Conservation (phyloP, 2,888 invertebrate genomes). For the Rapana venosa region DNA sequence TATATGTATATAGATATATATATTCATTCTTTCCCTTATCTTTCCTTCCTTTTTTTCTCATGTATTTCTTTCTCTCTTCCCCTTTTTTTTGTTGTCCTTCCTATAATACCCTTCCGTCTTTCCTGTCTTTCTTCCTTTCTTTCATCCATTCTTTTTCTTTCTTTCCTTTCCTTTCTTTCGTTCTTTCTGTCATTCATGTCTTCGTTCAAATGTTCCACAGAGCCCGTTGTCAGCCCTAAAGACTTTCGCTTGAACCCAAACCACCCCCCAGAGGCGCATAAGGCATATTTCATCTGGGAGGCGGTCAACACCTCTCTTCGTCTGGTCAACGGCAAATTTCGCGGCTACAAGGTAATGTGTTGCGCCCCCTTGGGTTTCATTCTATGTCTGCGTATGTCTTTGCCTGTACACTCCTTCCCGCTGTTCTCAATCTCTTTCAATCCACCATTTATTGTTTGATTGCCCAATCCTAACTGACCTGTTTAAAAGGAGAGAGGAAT, state of each 20-base stretch:
- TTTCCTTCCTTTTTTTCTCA: too few species aligned
- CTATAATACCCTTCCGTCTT: neutral
- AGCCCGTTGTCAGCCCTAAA: conserved; percentile 66
- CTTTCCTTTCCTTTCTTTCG: neutral
- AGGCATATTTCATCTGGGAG: conserved; percentile 73
- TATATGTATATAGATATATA: too few species aligned
- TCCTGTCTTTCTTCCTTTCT: neutral
- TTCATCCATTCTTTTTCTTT: too few species aligned
- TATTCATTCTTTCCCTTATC: too few species aligned
- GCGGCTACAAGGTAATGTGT: conserved; percentile 67
- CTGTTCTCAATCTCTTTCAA: too few species aligned
- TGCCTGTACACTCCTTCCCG: too few species aligned
- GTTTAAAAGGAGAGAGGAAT: too few species aligned
- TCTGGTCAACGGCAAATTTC: conserved; percentile 66
- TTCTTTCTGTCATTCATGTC: neutral
- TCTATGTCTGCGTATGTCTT: too few species aligned
- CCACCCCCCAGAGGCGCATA: conserved; percentile 62
- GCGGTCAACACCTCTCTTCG: conserved; percentile 66
- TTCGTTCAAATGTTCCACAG: conserved; percentile 48
- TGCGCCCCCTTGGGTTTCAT: neutral
- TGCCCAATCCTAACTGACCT: too few species aligned
- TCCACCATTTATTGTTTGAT: too few species aligned
- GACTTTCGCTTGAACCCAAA: conserved; percentile 69
- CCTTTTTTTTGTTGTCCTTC: too few species aligned
- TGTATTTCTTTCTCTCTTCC: too few species aligned